phyloP scores from a whole-genome alignment of 2,797 vertebrate species.

The Forpus xanthops region DNA sequence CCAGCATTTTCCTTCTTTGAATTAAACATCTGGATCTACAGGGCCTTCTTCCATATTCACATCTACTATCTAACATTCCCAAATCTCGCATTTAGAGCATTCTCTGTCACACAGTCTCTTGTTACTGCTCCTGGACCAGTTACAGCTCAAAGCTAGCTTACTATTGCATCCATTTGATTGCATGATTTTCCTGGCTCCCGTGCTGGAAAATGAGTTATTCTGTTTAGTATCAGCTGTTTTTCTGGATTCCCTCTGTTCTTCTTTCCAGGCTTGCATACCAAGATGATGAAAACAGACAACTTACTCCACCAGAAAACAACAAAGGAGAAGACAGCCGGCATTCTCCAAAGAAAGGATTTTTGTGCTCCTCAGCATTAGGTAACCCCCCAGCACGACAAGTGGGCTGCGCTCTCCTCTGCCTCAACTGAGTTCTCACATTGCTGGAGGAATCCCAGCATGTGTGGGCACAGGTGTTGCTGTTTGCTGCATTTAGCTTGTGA shows the following conservation, averaged over 20 bases:
- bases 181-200: neutral
- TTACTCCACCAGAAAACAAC: constrained; percentile 84
- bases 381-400: neutral
- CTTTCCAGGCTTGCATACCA: constrained; percentile 87
- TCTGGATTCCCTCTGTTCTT: constrained; percentile 20
- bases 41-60: neutral
- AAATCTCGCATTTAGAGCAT: neutral
- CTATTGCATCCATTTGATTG: neutral
- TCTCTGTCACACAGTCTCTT: neutral
- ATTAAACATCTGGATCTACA: neutral
- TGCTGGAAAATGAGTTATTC: neutral
- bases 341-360: constrained; percentile 89
- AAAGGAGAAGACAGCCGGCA: constrained; percentile 79
- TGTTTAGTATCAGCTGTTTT: neutral
- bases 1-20: neutral
- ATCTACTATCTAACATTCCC: neutral
- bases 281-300: constrained; percentile 91
- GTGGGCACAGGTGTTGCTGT: neutral
- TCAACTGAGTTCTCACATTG: neutral
- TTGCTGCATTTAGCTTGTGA: neutral
- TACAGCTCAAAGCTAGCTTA: neutral
- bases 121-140: neutral
- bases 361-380: constrained; percentile 92
- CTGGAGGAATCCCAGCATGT: neutral
- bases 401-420: neutral